Percentiles rank a stretch among this genome's conserved stretches.
Evolutionary conservation across 2,888 invertebrate species (phyloP).

Genomic region (Agrotis exclamationis): DNA sequence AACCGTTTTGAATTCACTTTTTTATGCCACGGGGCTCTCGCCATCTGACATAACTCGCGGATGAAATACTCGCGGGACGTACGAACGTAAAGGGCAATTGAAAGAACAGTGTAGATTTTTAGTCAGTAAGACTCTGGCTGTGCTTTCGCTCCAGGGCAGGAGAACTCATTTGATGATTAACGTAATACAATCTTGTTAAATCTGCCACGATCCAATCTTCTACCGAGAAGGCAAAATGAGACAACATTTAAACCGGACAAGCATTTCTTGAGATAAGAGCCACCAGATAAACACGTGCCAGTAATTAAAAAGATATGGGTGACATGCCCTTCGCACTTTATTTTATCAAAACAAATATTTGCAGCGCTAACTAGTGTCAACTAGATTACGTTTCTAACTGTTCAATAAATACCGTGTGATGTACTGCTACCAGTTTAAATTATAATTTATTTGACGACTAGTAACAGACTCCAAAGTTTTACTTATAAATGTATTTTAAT

Average conservation of each 20-base stretch:
- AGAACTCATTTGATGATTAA: too few species aligned
- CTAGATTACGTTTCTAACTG: neutral
- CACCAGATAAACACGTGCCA: neutral
- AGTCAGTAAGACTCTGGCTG: too few species aligned
- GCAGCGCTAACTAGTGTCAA: neutral
- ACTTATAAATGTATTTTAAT: too few species aligned
- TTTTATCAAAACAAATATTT: neutral
- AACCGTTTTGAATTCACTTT: too few species aligned
- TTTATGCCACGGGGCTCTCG: too few species aligned
- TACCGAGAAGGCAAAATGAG: neutral
- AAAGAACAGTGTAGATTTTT: too few species aligned
- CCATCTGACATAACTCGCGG: too few species aligned
- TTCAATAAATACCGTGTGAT: conserved; percentile 16
- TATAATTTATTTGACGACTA: neutral
- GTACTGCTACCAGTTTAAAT: neutral
- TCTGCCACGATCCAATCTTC: neutral
- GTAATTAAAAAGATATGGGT: conserved; percentile 15
- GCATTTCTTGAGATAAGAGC: conserved; percentile 26
- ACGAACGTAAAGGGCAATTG: too few species aligned
- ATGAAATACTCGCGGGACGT: too few species aligned
- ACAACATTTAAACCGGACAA: neutral
- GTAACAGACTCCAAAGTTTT: neutral
- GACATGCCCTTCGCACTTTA: conserved; percentile 6
- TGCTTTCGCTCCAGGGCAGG: too few species aligned
- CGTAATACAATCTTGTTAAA: neutral